Conservation (phyloP, 2,888 invertebrate species). For the Pachymerium ferrugineum region DNA sequence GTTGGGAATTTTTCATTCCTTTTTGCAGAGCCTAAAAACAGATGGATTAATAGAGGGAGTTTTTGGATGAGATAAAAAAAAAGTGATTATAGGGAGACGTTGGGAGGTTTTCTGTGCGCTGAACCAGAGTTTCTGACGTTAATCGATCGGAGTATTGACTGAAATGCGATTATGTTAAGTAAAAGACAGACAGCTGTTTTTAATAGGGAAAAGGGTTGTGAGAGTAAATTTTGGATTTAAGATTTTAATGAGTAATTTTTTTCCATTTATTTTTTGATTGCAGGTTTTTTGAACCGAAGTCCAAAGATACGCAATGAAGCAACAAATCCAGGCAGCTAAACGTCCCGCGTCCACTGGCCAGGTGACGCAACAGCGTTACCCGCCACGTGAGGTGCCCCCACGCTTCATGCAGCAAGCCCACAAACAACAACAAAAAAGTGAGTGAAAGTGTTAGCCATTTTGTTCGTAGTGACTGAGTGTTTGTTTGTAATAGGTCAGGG, state of each 20-base stretch:
- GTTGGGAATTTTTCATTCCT: no score
- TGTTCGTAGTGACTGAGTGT: neutral
- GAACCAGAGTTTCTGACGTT: no score
- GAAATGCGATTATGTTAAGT: no score
- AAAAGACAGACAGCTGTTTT: no score
- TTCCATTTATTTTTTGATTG: neutral
- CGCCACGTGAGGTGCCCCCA: slow-evolving; percentile 37
- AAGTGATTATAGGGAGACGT: no score
- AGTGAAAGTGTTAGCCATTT: neutral
- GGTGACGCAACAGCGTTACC: slow-evolving; percentile 36
- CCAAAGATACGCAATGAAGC: slow-evolving; percentile 35
- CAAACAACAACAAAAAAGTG: slow-evolving; percentile 31
- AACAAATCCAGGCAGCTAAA: slow-evolving; percentile 38
- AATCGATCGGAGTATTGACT: no score
- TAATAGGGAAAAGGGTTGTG: no score
- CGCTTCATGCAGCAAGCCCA: slow-evolving; percentile 36
- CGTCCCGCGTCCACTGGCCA: slow-evolving; percentile 36
- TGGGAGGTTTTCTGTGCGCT: no score
- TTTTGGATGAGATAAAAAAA: no score
- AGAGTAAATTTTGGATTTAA: no score
- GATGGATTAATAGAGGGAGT: no score
- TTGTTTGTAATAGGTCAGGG: slow-evolving; percentile 23
- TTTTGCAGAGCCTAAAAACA: no score
- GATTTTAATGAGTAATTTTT: neutral
- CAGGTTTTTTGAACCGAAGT: neutral